These are phyloP conservation scores for Drosophila nigromelanica DNA, from an alignment of 1,140 invertebrate species.

Conservation along the genomic window DNA sequence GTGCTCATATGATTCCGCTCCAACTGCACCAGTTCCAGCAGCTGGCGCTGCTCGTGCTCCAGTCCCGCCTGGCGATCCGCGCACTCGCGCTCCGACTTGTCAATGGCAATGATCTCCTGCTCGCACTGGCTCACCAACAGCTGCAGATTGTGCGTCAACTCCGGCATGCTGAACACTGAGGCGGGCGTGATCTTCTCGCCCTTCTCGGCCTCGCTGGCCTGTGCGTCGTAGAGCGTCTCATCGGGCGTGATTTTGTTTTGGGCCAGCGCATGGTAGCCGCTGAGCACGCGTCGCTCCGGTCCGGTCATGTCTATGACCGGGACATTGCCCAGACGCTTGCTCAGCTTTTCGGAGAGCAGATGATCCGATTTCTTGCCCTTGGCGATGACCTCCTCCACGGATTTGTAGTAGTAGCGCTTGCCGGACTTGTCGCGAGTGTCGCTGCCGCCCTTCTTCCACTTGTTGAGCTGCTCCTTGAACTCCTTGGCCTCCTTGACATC, in stretches of 20 bases:
- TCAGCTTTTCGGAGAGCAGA: slow-evolving; percentile 72
- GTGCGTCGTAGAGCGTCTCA: slow-evolving; percentile 87
- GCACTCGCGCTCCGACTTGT: slow-evolving; percentile 90
- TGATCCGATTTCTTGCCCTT: slow-evolving; percentile 88
- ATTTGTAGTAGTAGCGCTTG: slow-evolving; percentile 94
- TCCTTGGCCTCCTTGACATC: slow-evolving; percentile 86
- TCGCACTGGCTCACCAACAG: slow-evolving; percentile 96
- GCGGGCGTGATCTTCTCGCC: slow-evolving; percentile 85
- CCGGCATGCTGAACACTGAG: slow-evolving; percentile 89
- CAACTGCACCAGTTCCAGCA: slow-evolving; percentile 89
- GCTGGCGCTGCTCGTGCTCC: slow-evolving; percentile 90
- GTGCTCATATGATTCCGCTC: slow-evolving; percentile 90
- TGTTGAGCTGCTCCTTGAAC: slow-evolving; percentile 87
- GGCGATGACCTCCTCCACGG: slow-evolving; percentile 96
- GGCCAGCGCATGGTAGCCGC: slow-evolving; percentile 95
- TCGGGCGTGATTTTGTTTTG: slow-evolving; percentile 86
- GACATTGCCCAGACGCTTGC: slow-evolving; percentile 90
- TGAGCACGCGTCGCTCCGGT: slow-evolving; percentile 95
- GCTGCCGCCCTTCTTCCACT: slow-evolving; percentile 85
- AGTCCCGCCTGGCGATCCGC: slow-evolving; percentile 91
- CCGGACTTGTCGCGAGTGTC: slow-evolving; percentile 87
- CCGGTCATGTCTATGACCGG: slow-evolving; percentile 99
- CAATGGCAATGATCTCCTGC: slow-evolving; percentile 96
- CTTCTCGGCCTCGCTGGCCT: slow-evolving; percentile 83
- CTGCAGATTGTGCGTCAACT: slow-evolving; percentile 96